phyloP scores from a whole-genome alignment of 2,888 invertebrate genomes.

The Siphonodentalium dalli region DNA sequence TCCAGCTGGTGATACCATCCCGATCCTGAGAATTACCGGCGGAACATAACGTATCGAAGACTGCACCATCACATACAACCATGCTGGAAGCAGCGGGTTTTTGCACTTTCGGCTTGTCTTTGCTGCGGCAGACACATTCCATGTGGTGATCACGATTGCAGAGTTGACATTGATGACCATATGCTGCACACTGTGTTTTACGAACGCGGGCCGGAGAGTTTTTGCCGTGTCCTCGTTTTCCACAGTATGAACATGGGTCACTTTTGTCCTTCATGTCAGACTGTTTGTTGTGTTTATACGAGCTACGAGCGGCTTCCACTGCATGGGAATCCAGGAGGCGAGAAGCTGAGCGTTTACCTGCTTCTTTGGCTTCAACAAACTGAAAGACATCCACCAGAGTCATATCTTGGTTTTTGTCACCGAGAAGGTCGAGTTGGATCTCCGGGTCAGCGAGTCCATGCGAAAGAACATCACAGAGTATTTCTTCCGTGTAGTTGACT shows the following conservation, averaged over 20 bases:
- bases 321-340: constrained; percentile 4
- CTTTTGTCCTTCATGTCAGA: not conserved
- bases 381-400: constrained; percentile 20
- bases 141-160: constrained; percentile 29
- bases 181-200: constrained; percentile 29
- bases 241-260: constrained; percentile 32
- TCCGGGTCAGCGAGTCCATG: constrained; percentile 22
- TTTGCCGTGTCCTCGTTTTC: constrained; percentile 33
- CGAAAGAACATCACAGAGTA: constrained; percentile 20
- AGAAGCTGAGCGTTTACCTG: constrained; percentile 31
- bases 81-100: too few species aligned
- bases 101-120: constrained; percentile 19
- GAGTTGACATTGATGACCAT: constrained; percentile 26
- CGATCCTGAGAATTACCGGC: too few species aligned
- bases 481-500: constrained; percentile 25
- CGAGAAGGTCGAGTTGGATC: constrained; percentile 31
- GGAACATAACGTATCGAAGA: constrained; percentile 11
- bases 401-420: constrained; percentile 28
- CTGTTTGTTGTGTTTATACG: constrained; percentile 7
- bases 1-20: too few species aligned
- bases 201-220: constrained; percentile 15
- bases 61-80: not conserved
- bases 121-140: constrained; percentile 29
- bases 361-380: constrained; percentile 31
- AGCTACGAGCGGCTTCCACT: constrained; percentile 16